Conservation (phyloP, 2,113 vertebrate species). For the Cacatua alba region DNA sequence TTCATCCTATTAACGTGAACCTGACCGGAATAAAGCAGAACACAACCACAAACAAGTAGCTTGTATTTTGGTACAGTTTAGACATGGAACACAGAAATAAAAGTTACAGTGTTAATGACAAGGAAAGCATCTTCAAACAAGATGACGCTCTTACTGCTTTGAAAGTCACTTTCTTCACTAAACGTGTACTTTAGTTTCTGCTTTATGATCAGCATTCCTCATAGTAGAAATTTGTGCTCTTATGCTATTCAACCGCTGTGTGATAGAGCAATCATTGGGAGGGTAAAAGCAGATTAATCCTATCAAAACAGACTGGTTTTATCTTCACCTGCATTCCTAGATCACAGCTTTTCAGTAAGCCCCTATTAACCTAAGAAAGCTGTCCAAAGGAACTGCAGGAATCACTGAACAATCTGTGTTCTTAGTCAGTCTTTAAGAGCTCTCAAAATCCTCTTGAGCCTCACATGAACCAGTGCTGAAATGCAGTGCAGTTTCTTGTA, state of each 20-base stretch:
- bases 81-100: neutral
- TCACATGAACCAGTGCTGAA: neutral
- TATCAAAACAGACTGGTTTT: neutral
- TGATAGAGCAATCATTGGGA: neutral
- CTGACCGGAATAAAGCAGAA: neutral
- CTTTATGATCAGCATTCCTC: neutral
- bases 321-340: neutral
- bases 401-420: neutral
- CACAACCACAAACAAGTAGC: neutral
- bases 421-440: neutral
- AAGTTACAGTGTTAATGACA: neutral
- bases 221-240: neutral
- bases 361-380: neutral
- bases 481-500: neutral
- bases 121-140: conserved; percentile 8
- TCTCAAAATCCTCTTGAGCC: neutral
- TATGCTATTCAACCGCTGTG: neutral
- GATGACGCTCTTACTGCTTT: neutral
- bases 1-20: neutral
- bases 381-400: neutral
- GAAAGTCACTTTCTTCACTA: neutral
- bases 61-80: neutral
- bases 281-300: neutral
- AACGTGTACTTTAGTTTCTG: neutral
- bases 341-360: neutral